A percentile compares a stretch with the other conserved stretches of the same genome.
Evolutionary conservation across 2,888 invertebrate species (phyloP).

Genomic region (Clepsis dumicolana): DNA sequence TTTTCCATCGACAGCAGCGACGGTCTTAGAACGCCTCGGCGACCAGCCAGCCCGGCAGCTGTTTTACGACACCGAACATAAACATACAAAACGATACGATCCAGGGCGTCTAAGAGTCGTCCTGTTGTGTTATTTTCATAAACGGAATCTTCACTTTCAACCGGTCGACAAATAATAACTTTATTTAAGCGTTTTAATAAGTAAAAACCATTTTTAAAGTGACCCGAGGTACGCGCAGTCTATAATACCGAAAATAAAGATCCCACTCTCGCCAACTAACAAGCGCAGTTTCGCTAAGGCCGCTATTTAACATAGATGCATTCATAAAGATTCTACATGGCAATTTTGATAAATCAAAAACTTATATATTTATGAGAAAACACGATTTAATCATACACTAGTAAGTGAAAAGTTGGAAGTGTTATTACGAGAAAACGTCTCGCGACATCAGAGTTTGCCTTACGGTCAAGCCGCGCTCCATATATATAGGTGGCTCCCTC

Average conservation of each 20-base stretch:
- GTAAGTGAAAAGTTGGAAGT: slow-evolving; percentile 38
- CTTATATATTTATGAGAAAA: slow-evolving; percentile 3
- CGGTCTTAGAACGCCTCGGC: not conserved
- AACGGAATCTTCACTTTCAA: slow-evolving; percentile 25
- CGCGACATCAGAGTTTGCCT: slow-evolving; percentile 16
- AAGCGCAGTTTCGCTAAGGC: not conserved
- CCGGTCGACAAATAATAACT: slow-evolving; percentile 5
- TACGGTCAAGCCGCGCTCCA: slow-evolving; percentile 17
- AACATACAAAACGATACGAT: not conserved
- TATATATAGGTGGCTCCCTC: slow-evolving; percentile 29
- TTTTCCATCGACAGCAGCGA: slow-evolving; percentile 2
- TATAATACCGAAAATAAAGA: slow-evolving; percentile 29
- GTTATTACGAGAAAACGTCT: slow-evolving; percentile 36
- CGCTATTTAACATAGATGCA: slow-evolving; percentile 34
- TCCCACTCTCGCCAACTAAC: not conserved
- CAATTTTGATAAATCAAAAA: not conserved
- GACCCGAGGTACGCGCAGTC: slow-evolving; percentile 27
- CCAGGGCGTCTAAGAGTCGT: not conserved
- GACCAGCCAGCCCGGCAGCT: not conserved
- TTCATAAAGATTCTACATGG: slow-evolving; percentile 13
- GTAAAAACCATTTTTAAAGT: slow-evolving; percentile 38
- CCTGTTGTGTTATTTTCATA: slow-evolving; percentile 9
- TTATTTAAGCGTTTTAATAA: slow-evolving; percentile 16
- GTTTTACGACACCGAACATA: slow-evolving; percentile 5
- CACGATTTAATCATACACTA: slow-evolving; percentile 27